Base-by-base conservation (phyloP, 2,888 invertebrate genomes). In the Lottia gigantea region DNA sequence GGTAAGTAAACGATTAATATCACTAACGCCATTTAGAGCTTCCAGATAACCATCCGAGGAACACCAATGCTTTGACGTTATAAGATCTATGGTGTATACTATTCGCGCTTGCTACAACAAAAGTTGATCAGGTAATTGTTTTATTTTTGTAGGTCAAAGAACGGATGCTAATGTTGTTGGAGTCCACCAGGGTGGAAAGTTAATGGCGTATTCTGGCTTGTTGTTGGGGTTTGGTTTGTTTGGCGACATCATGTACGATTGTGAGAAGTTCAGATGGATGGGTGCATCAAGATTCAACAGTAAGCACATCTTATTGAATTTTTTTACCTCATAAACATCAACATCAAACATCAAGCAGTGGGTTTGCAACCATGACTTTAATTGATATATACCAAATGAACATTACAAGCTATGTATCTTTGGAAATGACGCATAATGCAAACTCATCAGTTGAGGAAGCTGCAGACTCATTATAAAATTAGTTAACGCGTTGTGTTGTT, bases 231-330 rank as follows among this genome's bases (percentile, higher is more conserved):
- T 83, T 68, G 85, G 85, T 4, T 74, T 85, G 46, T 78, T 82
- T 47, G 83, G 83, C 4, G 82, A 81, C 66, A 81, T 83, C 75
- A 85, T 85, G 81, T 73, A 79, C 19, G 80, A 81, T 45, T 84
- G 84, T 63, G 84, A 85, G 66, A 79, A 79, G 62, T 78, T 78
- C 73, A 66, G 84, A 46, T 82, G 82, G 82, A 78, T 85, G 78
- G 85, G 85, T 1, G 78, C 80, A 1, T 73, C 76, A 6, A 70
- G 85, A 72, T 84, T 82, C 64, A 79, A 76, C 72, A 74, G 84
- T 82, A 69, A 77, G 79, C 71, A 16, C 46, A 40, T 40, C 11
- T 8, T 40, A 11, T 40, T 40, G 40, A 11, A 26, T 23, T 19
- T 23, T 23, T 23, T 40, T 40, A 40, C 40, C 31, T 3, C 31